These are phyloP conservation scores for Streptopelia turtur DNA, from an alignment of 2,797 vertebrate species.

Conservation along the genomic window DNA sequence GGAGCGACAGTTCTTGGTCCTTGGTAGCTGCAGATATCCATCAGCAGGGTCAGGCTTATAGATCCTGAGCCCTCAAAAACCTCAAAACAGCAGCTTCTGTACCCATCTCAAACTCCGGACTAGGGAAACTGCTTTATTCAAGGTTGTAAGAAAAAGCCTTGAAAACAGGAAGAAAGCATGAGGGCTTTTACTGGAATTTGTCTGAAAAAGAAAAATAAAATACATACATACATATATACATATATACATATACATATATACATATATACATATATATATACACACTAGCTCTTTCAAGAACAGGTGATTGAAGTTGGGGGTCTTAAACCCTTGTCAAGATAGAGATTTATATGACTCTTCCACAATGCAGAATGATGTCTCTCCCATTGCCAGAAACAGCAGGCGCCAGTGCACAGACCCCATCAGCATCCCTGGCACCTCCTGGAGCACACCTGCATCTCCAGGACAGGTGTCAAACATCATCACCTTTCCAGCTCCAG, in stretches of 20 bases:
- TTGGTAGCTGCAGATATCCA: background rate
- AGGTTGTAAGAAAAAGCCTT: rapidly evolving
- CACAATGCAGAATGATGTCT: background rate
- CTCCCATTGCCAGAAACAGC: rapidly evolving
- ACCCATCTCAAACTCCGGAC: background rate
- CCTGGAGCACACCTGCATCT: background rate
- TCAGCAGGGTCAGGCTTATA: rapidly evolving
- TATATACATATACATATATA: too few relatives aligned
- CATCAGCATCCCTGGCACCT: background rate
- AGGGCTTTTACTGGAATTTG: background rate
- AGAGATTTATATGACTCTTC: background rate
- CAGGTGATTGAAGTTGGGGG: background rate
- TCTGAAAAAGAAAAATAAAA: rapidly evolving
- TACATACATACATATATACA: too few relatives aligned
- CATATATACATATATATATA: too few relatives aligned
- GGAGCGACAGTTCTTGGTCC: too few relatives aligned
- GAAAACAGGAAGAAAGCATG: background rate
- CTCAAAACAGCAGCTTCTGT: background rate
- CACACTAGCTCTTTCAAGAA: background rate
- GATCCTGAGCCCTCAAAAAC: background rate
- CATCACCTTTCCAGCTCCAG: rapidly evolving
- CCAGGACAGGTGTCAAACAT: too few relatives aligned
- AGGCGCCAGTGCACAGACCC: background rate
- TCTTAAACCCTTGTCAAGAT: rapidly evolving
- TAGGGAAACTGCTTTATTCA: background rate